Conservation (phyloP, 2,888 invertebrate genomes). For the Mesorhabditis sp. region DNA sequence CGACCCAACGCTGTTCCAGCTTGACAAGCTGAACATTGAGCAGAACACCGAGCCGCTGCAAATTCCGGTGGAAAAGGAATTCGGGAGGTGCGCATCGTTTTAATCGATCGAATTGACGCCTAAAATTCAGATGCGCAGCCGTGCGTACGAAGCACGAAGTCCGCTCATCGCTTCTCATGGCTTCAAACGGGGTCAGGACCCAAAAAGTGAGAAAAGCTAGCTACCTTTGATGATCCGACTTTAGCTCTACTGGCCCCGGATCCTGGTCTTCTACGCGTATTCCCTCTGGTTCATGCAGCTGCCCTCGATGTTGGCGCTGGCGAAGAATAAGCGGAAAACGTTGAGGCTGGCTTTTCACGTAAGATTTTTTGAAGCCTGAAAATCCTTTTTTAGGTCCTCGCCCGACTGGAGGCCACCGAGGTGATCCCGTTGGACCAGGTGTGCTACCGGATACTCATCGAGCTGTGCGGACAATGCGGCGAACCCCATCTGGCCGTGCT, state of each 20-base stretch:
- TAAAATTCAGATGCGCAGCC: slow-evolving; percentile 30
- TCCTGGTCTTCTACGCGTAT: slow-evolving; percentile 62
- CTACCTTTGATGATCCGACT: not conserved
- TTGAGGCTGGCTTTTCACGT: slow-evolving; percentile 63
- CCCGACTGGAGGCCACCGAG: slow-evolving; percentile 76
- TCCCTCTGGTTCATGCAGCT: slow-evolving; percentile 91
- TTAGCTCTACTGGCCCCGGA: slow-evolving; percentile 49
- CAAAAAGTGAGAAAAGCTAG: not conserved
- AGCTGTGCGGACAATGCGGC: slow-evolving; percentile 84
- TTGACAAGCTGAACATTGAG: slow-evolving; percentile 37
- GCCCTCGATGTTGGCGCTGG: slow-evolving; percentile 72
- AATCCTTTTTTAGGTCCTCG: slow-evolving; percentile 65
- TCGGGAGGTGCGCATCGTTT: not conserved
- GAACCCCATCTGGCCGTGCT: slow-evolving; percentile 91
- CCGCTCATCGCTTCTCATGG: slow-evolving; percentile 41
- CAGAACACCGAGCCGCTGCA: slow-evolving; percentile 23
- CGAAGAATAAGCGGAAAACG: slow-evolving; percentile 72
- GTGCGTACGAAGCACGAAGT: slow-evolving; percentile 52
- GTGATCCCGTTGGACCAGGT: slow-evolving; percentile 62
- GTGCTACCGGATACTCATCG: slow-evolving; percentile 96
- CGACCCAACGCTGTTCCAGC: slow-evolving; percentile 43
- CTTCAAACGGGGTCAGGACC: slow-evolving; percentile 34
- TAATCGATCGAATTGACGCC: slow-evolving; percentile 2
- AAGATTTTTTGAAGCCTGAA: slow-evolving; percentile 9
- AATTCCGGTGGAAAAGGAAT: slow-evolving; percentile 21